Evolutionary conservation across 2,113 vertebrate species (phyloP).

Genomic region (Hystrix cristata): DNA sequence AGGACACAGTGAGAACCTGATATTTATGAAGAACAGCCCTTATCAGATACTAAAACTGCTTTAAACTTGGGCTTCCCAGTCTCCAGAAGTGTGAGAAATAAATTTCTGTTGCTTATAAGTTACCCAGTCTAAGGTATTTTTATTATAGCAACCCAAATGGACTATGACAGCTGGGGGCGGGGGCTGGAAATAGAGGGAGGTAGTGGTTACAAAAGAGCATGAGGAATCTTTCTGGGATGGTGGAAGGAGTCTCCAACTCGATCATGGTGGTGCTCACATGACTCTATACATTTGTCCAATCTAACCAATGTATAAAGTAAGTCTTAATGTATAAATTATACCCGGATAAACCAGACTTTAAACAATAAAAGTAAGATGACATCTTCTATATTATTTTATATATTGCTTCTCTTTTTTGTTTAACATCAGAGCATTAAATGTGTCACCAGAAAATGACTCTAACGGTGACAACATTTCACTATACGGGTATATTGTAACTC

Average conservation of each 20-base stretch:
- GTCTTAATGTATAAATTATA: slow-evolving; percentile 19
- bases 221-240: neutral
- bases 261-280: neutral
- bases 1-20: neutral
- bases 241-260: neutral
- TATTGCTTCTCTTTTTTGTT: neutral
- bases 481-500: neutral
- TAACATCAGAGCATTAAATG: slow-evolving; percentile 37
- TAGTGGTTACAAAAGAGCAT: neutral
- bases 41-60: neutral
- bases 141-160: neutral
- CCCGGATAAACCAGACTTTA: slow-evolving; percentile 12
- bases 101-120: neutral
- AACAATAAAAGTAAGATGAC: neutral
- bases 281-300: neutral
- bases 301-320: neutral
- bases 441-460: neutral
- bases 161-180: neutral
- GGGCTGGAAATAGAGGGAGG: neutral
- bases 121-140: neutral
- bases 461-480: slow-evolving; percentile 16
- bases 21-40: neutral
- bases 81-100: neutral
- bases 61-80: neutral
- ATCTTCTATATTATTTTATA: neutral